Percentiles rank a stretch among this genome's conserved stretches.
phyloP scores from a whole-genome alignment of 2,113 vertebrate genomes.

The Paramisgurnus dabryanus region DNA sequence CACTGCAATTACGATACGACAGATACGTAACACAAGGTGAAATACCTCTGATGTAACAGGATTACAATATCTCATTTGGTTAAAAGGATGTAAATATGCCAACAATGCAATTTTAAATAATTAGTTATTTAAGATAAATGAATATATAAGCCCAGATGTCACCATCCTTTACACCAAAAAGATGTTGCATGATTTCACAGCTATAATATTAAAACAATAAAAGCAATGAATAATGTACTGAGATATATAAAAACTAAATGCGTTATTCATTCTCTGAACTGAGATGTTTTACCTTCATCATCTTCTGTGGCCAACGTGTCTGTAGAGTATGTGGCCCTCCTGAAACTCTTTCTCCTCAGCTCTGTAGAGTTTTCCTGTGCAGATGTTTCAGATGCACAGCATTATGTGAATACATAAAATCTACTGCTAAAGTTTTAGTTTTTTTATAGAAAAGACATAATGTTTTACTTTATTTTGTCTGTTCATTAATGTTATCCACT shows the following conservation, averaged over 20 bases:
- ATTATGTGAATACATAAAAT: too few species aligned
- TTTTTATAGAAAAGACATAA: neutral
- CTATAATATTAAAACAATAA: too few species aligned
- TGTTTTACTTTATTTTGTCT: constrained; percentile 84
- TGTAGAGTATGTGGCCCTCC: constrained; percentile 86
- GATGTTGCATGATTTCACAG: neutral
- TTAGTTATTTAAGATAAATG: neutral
- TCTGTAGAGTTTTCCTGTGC: constrained; percentile 77
- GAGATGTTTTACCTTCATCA: constrained; percentile 85
- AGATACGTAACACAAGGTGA: neutral
- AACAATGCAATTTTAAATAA: too few species aligned
- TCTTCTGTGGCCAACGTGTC: constrained; percentile 78
- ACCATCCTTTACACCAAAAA: constrained; percentile 4
- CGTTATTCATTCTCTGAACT: neutral
- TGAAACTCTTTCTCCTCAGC: constrained; percentile 85
- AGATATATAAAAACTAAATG: too few species aligned
- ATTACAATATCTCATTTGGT: neutral
- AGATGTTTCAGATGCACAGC: neutral
- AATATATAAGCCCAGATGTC: constrained; percentile 46
- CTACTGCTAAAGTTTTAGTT: neutral
- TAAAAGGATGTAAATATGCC: neutral
- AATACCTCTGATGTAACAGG: neutral
- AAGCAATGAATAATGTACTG: too few species aligned
- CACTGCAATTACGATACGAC: neutral
- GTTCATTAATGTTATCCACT: constrained; percentile 98